These are phyloP conservation scores for Proales similis DNA, from an alignment of 1,140 invertebrate species.

Conservation along the genomic window DNA sequence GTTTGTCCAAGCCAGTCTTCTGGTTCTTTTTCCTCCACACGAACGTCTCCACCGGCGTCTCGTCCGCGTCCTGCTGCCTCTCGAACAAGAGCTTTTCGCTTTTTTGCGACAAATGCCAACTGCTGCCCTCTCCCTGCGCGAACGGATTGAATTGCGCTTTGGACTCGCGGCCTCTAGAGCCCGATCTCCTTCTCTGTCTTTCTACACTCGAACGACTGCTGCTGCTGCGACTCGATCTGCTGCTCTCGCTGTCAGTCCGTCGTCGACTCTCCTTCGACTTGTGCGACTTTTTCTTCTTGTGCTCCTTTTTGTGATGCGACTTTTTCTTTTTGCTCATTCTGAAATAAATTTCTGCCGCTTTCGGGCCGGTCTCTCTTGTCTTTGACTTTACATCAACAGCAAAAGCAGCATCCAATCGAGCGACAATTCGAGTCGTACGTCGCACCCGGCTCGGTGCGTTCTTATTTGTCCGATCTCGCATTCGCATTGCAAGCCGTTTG, in stretches of 20 bases:
- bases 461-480: too few relatives aligned
- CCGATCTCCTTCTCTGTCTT: too few relatives aligned
- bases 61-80: neutral
- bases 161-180: neutral
- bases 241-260: conserved; percentile 48
- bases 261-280: conserved; percentile 28
- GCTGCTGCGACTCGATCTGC: conserved; percentile 93
- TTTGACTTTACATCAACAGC: too few relatives aligned
- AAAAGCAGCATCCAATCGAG: too few relatives aligned
- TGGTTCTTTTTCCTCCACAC: conserved; percentile 69
- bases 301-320: neutral
- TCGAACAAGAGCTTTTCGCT: conserved; percentile 22
- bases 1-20: conserved; percentile 35
- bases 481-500: too few relatives aligned
- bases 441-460: too few relatives aligned
- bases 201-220: conserved; percentile 51
- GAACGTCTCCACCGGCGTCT: conserved; percentile 21
- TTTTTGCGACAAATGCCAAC: conserved; percentile 36
- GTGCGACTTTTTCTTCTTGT: conserved; percentile 3
- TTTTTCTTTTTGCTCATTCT: too few relatives aligned
- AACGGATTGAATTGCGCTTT: neutral
- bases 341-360: too few relatives aligned
- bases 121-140: neutral
- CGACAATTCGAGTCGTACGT: too few relatives aligned
- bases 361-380: too few relatives aligned